Evolutionary conservation across 1,140 invertebrate species (phyloP), one percentile per base, ranked within the genome.

Genomic region (Nixonia krombeini): DNA sequence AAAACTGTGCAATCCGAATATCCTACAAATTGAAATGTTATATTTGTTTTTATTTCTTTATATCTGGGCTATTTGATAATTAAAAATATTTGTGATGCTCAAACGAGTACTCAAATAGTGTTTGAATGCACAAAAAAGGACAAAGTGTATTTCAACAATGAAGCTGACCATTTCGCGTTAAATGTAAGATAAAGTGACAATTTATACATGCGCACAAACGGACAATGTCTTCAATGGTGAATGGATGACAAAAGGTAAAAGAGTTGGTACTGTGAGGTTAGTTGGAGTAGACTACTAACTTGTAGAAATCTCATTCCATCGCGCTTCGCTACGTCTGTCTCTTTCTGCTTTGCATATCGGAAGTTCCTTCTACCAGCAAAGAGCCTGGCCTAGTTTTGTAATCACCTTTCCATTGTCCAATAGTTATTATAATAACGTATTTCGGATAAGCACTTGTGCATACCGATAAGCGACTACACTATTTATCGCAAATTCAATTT

Each of bases 371-470:
- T 13, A 21, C 23, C 21, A 13, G 50, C 56, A 59, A 59, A 59
- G 40, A 26, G 28, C 45, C 12, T n/a, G 21, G 15, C 40, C 33
- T 6, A 50, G 38, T 59, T 35, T 50, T 59, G 21, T 59, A 51
- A 59, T 50, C 46, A 41, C 41, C 6, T 5, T 18, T 8, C 13
- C 37, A 58, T 49, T 49, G 45, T 58, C 28, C 26, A 29, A 37
- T 59, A 37, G 41, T 59, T 59, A 59, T 59, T 50, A 37, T 50
- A 51, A 59, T 37, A 42, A 25, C 28, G 37, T 12, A 50, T 45
- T 35, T 44, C 42, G 28, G 47, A 50, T 26, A n/a, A 4, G 8
- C 6, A 2, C 21, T 21, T 3, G 2, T 21, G 21, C 21, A 2
- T 21, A n/a, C n/a, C n/a, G n/a, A n/a, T 21, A 3, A 21, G 6